These are phyloP conservation scores for Lagodon rhomboides DNA, from an alignment of 2,797 vertebrate genomes.

Conservation along the genomic window DNA sequence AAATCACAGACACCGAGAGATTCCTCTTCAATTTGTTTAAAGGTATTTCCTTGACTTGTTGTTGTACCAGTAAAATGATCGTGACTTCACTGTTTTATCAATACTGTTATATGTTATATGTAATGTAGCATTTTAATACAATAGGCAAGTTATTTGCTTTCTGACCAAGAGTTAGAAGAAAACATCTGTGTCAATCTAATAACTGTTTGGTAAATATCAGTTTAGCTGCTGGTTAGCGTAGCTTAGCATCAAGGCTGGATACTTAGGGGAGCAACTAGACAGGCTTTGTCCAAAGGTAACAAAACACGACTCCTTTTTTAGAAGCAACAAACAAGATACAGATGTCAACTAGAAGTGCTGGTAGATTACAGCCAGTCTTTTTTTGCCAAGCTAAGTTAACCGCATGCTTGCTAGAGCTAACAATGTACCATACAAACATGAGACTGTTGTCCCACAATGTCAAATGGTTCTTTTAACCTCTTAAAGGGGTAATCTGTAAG, in stretches of 20 bases:
- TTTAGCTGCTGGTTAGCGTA: neutral
- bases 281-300: neutral
- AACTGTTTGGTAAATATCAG: neutral
- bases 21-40: slow-evolving; percentile 91
- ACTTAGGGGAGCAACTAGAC: neutral
- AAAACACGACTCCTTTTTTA: neutral
- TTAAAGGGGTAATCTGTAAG: neutral
- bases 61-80: neutral
- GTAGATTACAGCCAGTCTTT: too few species aligned
- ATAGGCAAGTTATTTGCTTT: neutral
- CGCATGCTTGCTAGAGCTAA: neutral
- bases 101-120: neutral
- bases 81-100: neutral
- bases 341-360: neutral
- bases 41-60: slow-evolving; percentile 79
- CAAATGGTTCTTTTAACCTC: neutral
- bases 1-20: slow-evolving; percentile 88
- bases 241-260: slow-evolving; percentile 27
- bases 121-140: neutral
- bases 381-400: neutral
- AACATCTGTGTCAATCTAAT: neutral
- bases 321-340: neutral
- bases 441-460: neutral
- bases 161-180: neutral
- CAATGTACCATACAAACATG: neutral